Base-by-base conservation (phyloP, 2,888 invertebrate genomes). In the Calliphora vomitoria region DNA sequence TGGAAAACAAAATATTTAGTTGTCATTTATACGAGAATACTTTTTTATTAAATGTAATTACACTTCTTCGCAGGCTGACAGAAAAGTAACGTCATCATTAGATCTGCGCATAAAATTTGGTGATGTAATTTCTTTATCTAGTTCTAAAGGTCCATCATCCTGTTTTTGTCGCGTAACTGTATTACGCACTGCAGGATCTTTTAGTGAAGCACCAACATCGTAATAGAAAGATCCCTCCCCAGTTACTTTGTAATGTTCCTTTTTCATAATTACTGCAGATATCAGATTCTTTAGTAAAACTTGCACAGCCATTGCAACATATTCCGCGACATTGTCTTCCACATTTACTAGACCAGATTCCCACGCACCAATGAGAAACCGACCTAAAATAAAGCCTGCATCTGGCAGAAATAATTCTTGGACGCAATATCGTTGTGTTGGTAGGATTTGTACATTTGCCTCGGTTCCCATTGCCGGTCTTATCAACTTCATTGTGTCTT, bases 361-460 rank as follows among this genome's bases (percentile, higher is more conserved):
- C 98, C 98, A 98, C 8, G 98, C 98, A 5, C 97, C 96, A 11
- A 98, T 95, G 93, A 98, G 95, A 90, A 98, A 95, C 85, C 98
- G 95, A 0, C 98, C 97, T 87, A 97, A 95, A 6, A 98, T 96
- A 91, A 98, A 96, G 0, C 97, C 96, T 88, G 96, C 95, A 92
- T 98, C 98, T 0, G 98, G 98, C 86, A 98, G 94, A 91, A 97
- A 96, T 82, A 97, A 94, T 93, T 98, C 98, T 92, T 97, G 95
- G 0, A 95, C 95, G 85, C 95, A 96, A 90, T 95, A 96, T 86
- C 96, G 94, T 92, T 95, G 93, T 1, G 91, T 90, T 8, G 92
- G 93, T 68, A 92, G 87, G 80, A 92, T 90, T 88, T 92, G 92
- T 15, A 91, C 89, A 44, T 91, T 88, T 15, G 90, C 89, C n/a